phyloP scores from a whole-genome alignment of 2,888 invertebrate genomes.

The Alcis repandata region DNA sequence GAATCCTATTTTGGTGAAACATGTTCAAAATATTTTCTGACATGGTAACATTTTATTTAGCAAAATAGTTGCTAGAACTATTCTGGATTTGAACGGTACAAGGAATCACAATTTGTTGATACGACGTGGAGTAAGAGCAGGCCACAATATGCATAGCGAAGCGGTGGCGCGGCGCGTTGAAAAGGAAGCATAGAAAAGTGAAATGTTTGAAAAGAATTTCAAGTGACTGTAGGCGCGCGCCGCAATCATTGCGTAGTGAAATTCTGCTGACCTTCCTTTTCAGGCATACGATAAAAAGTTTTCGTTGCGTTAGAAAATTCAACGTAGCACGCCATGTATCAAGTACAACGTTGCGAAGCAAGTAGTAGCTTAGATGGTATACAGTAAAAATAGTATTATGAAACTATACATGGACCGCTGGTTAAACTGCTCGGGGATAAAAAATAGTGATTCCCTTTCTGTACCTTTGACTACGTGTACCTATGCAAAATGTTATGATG shows the following conservation, averaged over 20 bases:
- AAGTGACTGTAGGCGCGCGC: background rate
- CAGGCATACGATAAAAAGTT: background rate
- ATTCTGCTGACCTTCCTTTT: background rate
- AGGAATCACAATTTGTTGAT: background rate
- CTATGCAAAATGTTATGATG: too few species aligned
- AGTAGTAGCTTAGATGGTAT: too few species aligned
- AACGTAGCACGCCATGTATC: too few species aligned
- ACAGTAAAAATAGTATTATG: too few species aligned
- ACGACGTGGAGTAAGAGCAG: background rate
- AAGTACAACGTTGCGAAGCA: too few species aligned
- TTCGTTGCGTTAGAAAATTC: too few species aligned
- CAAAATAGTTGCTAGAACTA: background rate
- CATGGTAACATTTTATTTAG: constrained; percentile 7
- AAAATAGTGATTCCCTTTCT: too few species aligned
- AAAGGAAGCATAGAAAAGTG: background rate
- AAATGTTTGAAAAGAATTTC: background rate
- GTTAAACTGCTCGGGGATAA: too few species aligned
- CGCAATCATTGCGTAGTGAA: background rate
- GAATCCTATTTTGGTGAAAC: constrained; percentile 21
- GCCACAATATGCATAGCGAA: background rate
- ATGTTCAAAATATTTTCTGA: constrained; percentile 10
- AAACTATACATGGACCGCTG: too few species aligned
- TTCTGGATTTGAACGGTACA: background rate
- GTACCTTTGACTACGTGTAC: too few species aligned
- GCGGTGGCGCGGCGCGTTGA: background rate